Percentiles rank a stretch among this genome's conserved stretches.
phyloP scores from a whole-genome alignment of 2,888 invertebrate species.

The Tribolium freemani region DNA sequence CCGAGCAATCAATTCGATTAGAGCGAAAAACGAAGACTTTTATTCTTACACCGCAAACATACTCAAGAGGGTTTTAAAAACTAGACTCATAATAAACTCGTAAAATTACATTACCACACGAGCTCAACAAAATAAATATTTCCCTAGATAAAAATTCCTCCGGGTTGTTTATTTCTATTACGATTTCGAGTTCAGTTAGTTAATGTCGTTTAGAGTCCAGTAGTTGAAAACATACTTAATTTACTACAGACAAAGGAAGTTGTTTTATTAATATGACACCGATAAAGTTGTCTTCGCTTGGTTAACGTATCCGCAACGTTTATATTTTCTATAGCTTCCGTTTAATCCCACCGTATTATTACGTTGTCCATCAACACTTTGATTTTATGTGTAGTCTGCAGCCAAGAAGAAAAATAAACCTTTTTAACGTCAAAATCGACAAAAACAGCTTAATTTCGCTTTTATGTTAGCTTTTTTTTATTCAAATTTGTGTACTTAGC shows the following conservation, averaged over 20 bases:
- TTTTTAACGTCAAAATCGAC: not conserved
- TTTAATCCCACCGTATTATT: conserved; percentile 1
- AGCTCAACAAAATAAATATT: too few species aligned
- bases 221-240: conserved; percentile 1
- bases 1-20: conserved; percentile 40
- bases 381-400: not conserved
- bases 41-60: too few species aligned
- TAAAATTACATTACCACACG: too few species aligned
- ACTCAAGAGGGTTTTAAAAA: not conserved
- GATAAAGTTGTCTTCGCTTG: conserved; percentile 24
- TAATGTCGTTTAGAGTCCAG: not conserved
- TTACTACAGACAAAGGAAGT: conserved; percentile 2
- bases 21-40: conserved; percentile 12
- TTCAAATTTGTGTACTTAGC: too few species aligned
- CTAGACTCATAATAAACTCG: too few species aligned
- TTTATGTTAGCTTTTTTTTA: too few species aligned
- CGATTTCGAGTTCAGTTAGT: not conserved
- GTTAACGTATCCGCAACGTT: conserved; percentile 31
- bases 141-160: too few species aligned
- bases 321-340: conserved; percentile 16
- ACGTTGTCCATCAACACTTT: conserved; percentile 5
- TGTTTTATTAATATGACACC: conserved; percentile 25
- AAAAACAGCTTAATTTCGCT: not conserved
- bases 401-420: not conserved
- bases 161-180: not conserved